phyloP scores from a whole-genome alignment of 2,888 invertebrate species.

The Apodemia hepburni region DNA sequence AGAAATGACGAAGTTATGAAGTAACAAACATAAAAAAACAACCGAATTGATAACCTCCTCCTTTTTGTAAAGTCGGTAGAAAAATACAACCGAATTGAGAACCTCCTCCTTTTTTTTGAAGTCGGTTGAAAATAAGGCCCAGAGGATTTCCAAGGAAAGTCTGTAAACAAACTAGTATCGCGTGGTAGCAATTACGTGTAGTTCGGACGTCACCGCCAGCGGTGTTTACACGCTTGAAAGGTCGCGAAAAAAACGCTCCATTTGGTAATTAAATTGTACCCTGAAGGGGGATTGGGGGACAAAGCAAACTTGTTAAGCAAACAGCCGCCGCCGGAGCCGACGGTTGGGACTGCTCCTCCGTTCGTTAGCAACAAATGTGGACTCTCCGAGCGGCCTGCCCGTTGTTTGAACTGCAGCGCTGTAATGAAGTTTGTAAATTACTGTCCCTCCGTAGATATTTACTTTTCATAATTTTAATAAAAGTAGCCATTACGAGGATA shows the following conservation, averaged over 20 bases:
- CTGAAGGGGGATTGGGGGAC: slow-evolving; percentile 33
- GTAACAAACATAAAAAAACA: no score
- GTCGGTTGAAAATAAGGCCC: no score
- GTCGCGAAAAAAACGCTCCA: slow-evolving; percentile 64
- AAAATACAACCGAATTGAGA: no score
- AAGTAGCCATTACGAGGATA: no score
- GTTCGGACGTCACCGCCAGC: slow-evolving; percentile 16
- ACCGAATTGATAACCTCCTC: no score
- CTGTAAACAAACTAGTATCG: neutral
- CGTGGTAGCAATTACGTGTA: slow-evolving; percentile 12
- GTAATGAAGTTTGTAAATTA: neutral
- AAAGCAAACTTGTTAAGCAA: slow-evolving; percentile 55
- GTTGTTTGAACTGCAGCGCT: neutral
- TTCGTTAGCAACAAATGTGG: slow-evolving; percentile 6
- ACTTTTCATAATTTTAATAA: no score
- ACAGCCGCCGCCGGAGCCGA: slow-evolving; percentile 31
- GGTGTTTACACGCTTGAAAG: slow-evolving; percentile 51
- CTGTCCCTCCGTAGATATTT: neutral
- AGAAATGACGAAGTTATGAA: no score
- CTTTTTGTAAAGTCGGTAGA: no score
- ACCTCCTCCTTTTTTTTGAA: no score
- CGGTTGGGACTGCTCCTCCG: neutral
- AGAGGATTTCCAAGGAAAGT: neutral
- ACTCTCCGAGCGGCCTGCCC: neutral
- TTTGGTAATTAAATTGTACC: slow-evolving; percentile 72